Evolutionary conservation across 2,797 vertebrate species (phyloP), one percentile per base, ranked within the genome.

Genomic region (Pelodytes ibericus): DNA sequence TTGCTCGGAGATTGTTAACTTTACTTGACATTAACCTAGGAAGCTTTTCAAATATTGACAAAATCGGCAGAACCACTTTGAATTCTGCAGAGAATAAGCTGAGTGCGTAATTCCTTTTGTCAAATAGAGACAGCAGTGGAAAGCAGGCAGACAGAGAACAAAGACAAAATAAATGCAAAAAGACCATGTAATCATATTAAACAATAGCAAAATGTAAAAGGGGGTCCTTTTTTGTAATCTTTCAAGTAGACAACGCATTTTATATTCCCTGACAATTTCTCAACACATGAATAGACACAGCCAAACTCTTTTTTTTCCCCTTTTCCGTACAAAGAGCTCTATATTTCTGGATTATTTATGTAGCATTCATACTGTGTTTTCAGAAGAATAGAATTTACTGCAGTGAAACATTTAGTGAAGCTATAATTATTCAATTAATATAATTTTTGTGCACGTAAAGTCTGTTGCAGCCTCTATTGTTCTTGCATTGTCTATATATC

Each of bases 1-100:
- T 67, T 78, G 63, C n/a, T 27, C 27, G 33, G 66, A 75, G 66
- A 75, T 69, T 75, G 74, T 75, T 69, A 78, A 51, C 69, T 61
- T 78, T 67, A 49, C 56, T 44, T 77, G 53, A 60, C 76, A 78
- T 72, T 78, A 72, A 62, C 70, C 70, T 61, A 60, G 70, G 41
- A 72, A 44, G 70, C 62, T 72, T 61, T 67, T 67, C 68, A 78
- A 72, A 72, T 78, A 78, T 78, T 78, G 75, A 78, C 69, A 78
- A 58, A 66, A 71, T 67, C 65, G 60, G 63, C 76, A 72, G 76
- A 58, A 26, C 70, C 53, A 18, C 47, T 61, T 22, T 66, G 53
- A 67, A 78, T 72, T 78, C 70, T 61, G 25, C 8, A 20, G 62
- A 65, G 70, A 62, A 72, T 53, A 68, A 72, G 56, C 76, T 78